These are phyloP conservation scores for Paguma larvata DNA, from an alignment of 2,797 vertebrate species.

Conservation along the genomic window DNA sequence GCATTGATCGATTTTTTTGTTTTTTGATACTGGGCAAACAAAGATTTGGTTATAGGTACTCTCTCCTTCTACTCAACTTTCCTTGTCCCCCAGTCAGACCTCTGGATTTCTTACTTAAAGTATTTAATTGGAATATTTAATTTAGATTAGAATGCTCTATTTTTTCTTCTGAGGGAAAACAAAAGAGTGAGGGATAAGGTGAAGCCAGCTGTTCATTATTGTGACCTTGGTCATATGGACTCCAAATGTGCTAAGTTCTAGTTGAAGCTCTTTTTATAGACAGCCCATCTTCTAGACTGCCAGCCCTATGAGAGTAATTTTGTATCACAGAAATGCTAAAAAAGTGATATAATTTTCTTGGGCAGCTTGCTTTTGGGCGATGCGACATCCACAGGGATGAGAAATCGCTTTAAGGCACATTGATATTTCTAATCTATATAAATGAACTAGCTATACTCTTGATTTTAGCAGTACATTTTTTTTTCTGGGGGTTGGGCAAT, in stretches of 20 bases:
- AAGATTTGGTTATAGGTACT: constrained; percentile 8
- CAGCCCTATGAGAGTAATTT: not conserved
- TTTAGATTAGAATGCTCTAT: not conserved
- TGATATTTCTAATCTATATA: constrained; percentile 51
- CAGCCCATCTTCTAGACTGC: constrained; percentile 9
- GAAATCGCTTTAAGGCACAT: constrained; percentile 50
- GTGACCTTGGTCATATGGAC: not conserved
- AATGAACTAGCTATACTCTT: not conserved
- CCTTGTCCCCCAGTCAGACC: not conserved
- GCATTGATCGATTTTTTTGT: not conserved
- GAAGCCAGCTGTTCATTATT: not conserved
- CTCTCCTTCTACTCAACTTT: not conserved
- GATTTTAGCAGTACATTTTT: not conserved
- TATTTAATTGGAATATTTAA: constrained; percentile 58
- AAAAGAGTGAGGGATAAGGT: not conserved
- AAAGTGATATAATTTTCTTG: constrained; percentile 14
- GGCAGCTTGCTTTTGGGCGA: not conserved
- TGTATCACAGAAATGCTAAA: not conserved
- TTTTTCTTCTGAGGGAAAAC: not conserved
- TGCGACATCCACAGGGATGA: not conserved
- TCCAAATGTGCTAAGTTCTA: constrained; percentile 16
- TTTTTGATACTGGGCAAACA: not conserved
- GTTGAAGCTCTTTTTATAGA: not conserved
- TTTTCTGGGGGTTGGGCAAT: not conserved
- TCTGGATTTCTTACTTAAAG: not conserved